Base-by-base conservation (phyloP, 2,797 vertebrate species). In the Mycteria americana region DNA sequence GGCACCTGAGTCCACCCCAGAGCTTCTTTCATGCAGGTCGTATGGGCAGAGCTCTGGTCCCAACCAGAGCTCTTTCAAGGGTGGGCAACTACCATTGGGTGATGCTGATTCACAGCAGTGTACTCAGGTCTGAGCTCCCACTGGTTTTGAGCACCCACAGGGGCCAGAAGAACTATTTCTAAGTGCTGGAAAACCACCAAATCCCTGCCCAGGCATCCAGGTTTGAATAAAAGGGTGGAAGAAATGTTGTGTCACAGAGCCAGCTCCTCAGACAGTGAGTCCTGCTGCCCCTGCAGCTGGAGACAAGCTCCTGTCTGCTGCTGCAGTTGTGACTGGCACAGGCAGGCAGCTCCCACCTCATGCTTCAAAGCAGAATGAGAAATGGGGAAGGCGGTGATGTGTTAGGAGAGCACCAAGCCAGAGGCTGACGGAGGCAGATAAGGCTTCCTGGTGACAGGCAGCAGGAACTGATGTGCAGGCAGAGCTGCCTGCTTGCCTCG, bases 341-440 rank as follows among this genome's bases (percentile, higher is more conserved):
- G 60, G 90, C 33, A 30, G 51, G 39, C 77, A 64, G 68, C 62
- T 87, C 80, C 53, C 27, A n/a, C 13, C 73, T 67, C 4, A 0
- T 25, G 50, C 33, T 73, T 56, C 64, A 54, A 16, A 23, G 48
- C 2, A 4, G 74, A 46, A 37, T 24, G 83, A 75, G 73, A 18
- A 41, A 23, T 5, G 33, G 60, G 37, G 59, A 35, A 85, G 59
- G 11, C 1, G 4, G 51, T 11, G 73, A 53, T 60, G 73, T 15
- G 68, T 68, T 78, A 86, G 69, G 84, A 79, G 62, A 90, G 50
- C 91, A 89, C 23, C 84, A 68, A 37, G 77, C 57, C 3, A 6
- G 45, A 79, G 84, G 77, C 79, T 92, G 93, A 17, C 5, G 0
- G 59, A 82, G 50, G 70, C 70, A 93, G 94, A 91, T 78, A 91